Evolutionary conservation across 2,888 invertebrate genomes (phyloP).

Genomic region (Hyposoter didymator): DNA sequence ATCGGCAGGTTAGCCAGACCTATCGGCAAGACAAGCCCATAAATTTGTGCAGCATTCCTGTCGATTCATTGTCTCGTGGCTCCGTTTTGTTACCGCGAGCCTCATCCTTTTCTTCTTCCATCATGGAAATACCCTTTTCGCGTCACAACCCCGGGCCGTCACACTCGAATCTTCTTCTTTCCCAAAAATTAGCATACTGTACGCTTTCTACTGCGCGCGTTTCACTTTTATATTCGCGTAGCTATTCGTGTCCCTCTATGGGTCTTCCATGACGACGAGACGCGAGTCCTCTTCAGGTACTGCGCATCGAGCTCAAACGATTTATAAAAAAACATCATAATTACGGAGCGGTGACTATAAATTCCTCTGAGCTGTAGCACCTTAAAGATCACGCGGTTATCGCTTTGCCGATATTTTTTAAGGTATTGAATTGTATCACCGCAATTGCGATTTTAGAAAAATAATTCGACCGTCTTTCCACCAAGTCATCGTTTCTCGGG

Average conservation of each 20-base stretch:
- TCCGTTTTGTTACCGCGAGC: constrained; percentile 36
- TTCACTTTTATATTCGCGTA: constrained; percentile 32
- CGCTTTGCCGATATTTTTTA: neutral
- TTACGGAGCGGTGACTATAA: neutral
- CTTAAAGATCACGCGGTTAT: neutral
- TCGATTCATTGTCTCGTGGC: constrained; percentile 41
- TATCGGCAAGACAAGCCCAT: constrained; percentile 61
- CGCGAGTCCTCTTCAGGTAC: constrained; percentile 2
- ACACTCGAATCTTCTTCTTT: constrained; percentile 31
- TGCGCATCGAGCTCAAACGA: constrained; percentile 14
- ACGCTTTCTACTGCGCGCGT: constrained; percentile 48
- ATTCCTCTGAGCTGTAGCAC: neutral
- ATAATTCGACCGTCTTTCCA: neutral
- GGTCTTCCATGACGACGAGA: constrained; percentile 34
- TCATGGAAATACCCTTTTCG: constrained; percentile 74
- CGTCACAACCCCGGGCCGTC: constrained; percentile 49
- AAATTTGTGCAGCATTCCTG: constrained; percentile 61
- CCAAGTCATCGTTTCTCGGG: neutral
- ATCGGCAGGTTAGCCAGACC: constrained; percentile 50
- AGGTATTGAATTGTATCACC: neutral
- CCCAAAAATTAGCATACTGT: constrained; percentile 57
- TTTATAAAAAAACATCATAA: too few relatives aligned
- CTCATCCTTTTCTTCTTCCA: constrained; percentile 35
- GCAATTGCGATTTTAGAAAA: neutral
- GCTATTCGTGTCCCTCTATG: neutral